Conservation (phyloP, 2,888 invertebrate species). For the Polymixis flavicincta region DNA sequence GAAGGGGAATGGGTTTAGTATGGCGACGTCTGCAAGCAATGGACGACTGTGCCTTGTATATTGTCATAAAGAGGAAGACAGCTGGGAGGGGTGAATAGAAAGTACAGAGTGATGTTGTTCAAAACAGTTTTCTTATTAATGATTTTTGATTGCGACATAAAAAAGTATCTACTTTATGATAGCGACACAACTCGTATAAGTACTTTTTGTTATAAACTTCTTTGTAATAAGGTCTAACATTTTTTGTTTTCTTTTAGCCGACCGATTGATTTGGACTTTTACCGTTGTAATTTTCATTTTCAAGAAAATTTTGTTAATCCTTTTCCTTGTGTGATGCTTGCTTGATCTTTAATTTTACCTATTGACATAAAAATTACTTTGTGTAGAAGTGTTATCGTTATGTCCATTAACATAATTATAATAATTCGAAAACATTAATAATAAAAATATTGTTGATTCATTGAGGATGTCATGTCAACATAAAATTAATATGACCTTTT, state of each 20-base stretch:
- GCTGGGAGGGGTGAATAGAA: no score
- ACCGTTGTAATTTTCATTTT: no score
- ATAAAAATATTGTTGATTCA: background rate
- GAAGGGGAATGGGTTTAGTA: constrained; percentile 45
- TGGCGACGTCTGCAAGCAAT: constrained; percentile 48
- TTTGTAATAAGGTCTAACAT: background rate
- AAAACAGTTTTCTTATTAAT: background rate
- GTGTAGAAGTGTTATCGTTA: background rate
- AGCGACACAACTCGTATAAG: background rate
- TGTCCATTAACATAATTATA: background rate
- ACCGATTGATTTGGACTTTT: no score
- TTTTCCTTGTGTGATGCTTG: background rate
- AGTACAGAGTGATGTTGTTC: no score
- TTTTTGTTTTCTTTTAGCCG: no score
- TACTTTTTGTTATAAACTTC: background rate
- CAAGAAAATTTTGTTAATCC: background rate
- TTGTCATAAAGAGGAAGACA: background rate
- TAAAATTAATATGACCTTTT: background rate
- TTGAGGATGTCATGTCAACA: background rate
- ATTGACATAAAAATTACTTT: background rate
- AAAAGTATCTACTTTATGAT: no score
- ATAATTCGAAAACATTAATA: background rate
- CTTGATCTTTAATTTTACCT: background rate
- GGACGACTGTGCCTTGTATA: constrained; percentile 8
- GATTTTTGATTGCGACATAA: background rate